A percentile compares a stretch with the other conserved stretches of the same genome.
Conservation (phyloP, 35 echinoderm and acorn worm species). For the Ophioderma brevispina region DNA sequence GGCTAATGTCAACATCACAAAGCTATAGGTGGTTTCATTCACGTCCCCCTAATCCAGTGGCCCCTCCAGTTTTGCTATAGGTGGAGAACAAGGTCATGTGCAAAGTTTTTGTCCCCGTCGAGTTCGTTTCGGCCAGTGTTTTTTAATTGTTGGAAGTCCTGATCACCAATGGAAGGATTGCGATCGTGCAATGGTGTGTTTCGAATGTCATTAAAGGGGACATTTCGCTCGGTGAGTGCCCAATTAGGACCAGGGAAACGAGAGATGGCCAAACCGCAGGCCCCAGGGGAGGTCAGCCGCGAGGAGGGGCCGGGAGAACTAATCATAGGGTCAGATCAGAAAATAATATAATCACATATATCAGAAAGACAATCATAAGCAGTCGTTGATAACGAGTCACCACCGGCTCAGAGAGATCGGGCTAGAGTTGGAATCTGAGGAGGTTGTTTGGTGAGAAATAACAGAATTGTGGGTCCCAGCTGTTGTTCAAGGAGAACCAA, state of each 20-base stretch:
- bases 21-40: background rate
- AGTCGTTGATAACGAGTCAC: background rate
- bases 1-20: background rate
- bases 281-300: background rate
- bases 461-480: background rate
- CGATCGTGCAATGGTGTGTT: too few species aligned
- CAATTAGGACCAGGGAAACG: background rate
- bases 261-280: background rate
- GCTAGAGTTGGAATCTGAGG: background rate
- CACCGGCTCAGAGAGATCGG: background rate
- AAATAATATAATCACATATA: too few species aligned
- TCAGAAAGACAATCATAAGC: too few species aligned
- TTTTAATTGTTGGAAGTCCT: background rate
- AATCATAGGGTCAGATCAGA: too few species aligned
- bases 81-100: background rate
- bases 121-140: background rate
- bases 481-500: background rate
- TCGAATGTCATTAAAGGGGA: too few species aligned
- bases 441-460: background rate
- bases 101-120: background rate
- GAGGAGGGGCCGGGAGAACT: background rate
- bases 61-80: background rate
- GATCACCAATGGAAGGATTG: background rate
- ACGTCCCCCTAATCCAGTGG: background rate
- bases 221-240: background rate